Base-by-base conservation (phyloP, 2,888 invertebrate species). In the Sepioteuthis lessoniana region DNA sequence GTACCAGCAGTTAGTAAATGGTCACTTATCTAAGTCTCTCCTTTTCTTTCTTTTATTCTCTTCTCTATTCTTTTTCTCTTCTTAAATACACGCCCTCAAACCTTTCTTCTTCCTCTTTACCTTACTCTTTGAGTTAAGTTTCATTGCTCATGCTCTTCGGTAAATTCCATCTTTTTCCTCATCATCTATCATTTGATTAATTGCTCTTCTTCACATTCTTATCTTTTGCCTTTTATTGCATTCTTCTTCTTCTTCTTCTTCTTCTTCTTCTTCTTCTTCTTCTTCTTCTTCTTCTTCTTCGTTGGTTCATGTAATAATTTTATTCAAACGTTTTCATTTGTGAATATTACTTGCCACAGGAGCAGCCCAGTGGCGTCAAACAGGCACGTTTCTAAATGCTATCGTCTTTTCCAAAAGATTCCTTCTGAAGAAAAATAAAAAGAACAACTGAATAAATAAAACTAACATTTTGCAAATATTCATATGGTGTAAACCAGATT, bases 401-500 rank as follows among this genome's bases (percentile, higher is more conserved):
- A 35, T n/a, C 76, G 13, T 76, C 76, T n/a, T 76, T 76, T 76
- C 35, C 76, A 76, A 76, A 76, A 76, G 35, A 10, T 35, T 7
- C n/a, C 0, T 76, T n/a, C 76, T 16, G 10, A 1, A 76, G 13
- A 19, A 76, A 76, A 76, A 10, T 28, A 35, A 76, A n/a, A 76
- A 76, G 8, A 0, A 76, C 76, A 13, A 76, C 10, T 8, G 10
- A 76, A 76, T 16, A 35, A 76, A 76, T 16, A 76, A n/a, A n/a
- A 76, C 8, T 4, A 76, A n/a, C 76, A 13, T 35, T n/a, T 76
- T 76, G 19, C 76, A 76, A 76, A 76, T 76, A 76, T 76, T 76
- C 76, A 76, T 76, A 76, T 76, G n/a, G 76, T 76, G 76, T 76
- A 76, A 76, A 76, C 16, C 76, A 76, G 76, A 76, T n/a, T 76